phyloP scores from a whole-genome alignment of 2,888 invertebrate species.

The Alitta virens region DNA sequence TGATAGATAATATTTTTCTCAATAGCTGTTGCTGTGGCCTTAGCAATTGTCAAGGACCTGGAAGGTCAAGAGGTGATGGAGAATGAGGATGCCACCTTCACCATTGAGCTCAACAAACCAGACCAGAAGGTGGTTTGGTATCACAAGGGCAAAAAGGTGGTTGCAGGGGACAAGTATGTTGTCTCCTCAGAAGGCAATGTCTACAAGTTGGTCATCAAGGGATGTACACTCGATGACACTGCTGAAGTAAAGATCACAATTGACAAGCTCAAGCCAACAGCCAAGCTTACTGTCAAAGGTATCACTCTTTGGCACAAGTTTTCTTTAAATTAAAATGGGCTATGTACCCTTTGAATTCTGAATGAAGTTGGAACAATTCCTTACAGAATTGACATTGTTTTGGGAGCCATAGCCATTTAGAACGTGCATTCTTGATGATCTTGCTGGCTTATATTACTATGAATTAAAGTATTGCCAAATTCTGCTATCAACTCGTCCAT shows the following conservation, averaged over 20 bases:
- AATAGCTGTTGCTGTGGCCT: no score
- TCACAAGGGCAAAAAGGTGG: constrained; percentile 69
- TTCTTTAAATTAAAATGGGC: no score
- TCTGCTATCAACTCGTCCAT: no score
- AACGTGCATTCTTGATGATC: no score
- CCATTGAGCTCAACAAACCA: constrained; percentile 76
- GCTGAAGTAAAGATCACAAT: constrained; percentile 78
- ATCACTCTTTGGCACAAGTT: no score
- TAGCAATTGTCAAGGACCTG: neutral
- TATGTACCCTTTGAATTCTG: no score
- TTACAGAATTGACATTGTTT: no score
- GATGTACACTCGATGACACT: constrained; percentile 64
- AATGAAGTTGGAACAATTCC: no score
- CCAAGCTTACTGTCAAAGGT: constrained; percentile 75
- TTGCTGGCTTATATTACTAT: no score
- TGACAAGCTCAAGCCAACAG: constrained; percentile 70
- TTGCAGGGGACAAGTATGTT: constrained; percentile 84
- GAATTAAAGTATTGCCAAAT: no score
- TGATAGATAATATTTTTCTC: no score
- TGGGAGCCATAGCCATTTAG: no score
- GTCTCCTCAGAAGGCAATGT: constrained; percentile 62
- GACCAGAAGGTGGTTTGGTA: constrained; percentile 77
- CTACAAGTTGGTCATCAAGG: constrained; percentile 41
- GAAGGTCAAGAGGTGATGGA: constrained; percentile 28
- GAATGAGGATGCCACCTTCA: constrained; percentile 37